These are phyloP conservation scores for Pristionchus exspectatus DNA, from an alignment of 2,888 invertebrate genomes.

Conservation along the genomic window DNA sequence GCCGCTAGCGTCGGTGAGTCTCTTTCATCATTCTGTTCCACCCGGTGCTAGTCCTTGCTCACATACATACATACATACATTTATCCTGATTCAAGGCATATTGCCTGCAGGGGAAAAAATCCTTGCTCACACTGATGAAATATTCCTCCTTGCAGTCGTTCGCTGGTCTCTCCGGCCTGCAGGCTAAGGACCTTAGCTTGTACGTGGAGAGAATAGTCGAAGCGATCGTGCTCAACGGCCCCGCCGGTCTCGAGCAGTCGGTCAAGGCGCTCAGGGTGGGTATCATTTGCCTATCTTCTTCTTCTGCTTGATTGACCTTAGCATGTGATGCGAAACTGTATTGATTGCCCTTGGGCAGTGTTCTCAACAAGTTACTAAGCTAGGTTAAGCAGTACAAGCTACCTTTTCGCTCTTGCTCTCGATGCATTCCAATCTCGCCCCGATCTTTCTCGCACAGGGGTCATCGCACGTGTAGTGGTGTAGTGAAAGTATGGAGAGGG, in stretches of 20 bases:
- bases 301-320: neutral
- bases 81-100: too few species aligned
- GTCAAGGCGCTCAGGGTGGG: constrained; percentile 39
- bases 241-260: constrained; percentile 48
- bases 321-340: neutral
- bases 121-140: neutral
- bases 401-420: neutral
- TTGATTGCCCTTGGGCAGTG: neutral
- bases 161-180: neutral
- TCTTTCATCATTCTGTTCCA: neutral
- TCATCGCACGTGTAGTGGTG: neutral
- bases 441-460: neutral
- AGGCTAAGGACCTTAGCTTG: constrained; percentile 61
- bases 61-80: too few species aligned
- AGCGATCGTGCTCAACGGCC: constrained; percentile 66
- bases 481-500: constrained; percentile 51
- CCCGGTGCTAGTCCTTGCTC: too few species aligned
- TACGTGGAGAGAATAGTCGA: constrained; percentile 72
- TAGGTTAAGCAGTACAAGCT: neutral
- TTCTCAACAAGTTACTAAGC: neutral
- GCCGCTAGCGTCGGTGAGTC: constrained; percentile 14
- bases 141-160: neutral
- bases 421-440: neutral
- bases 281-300: neutral
- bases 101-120: too few species aligned